Evolutionary conservation across 2,113 vertebrate species (phyloP).

Genomic region (Corvus moneduloides): DNA sequence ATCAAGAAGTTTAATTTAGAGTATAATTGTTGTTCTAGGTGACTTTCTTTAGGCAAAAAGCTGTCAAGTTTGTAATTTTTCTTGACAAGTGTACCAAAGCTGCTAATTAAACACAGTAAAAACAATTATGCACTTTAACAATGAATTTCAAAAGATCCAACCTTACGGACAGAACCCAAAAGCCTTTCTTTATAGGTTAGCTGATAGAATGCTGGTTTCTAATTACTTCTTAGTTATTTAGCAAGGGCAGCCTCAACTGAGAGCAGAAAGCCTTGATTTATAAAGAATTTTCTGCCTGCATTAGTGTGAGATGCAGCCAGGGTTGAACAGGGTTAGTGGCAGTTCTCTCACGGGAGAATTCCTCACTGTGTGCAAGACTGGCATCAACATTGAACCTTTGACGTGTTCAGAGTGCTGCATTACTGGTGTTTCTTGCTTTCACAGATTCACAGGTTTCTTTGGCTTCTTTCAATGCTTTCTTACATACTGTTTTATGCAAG

Average conservation of each 20-base stretch:
- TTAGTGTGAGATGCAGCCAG: not conserved
- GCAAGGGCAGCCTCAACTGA: not conserved
- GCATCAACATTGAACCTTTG: not conserved
- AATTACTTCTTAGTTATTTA: not conserved
- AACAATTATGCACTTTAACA: not conserved
- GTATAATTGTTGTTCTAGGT: not conserved
- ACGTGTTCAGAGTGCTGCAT: not conserved
- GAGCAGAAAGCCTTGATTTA: not conserved
- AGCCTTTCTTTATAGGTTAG: not conserved
- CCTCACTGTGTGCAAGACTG: fast-evolving
- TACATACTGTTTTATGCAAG: not conserved
- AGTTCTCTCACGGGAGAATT: not conserved
- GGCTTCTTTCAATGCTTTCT: not conserved
- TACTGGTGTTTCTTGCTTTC: not conserved
- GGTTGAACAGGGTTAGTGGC: not conserved
- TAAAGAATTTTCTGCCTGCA: not conserved
- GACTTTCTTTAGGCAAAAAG: not conserved
- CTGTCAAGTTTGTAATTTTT: not conserved
- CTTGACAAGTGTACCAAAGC: not conserved
- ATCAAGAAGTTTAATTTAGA: not conserved
- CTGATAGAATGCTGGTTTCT: not conserved
- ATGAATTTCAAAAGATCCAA: not conserved
- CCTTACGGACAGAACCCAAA: not conserved
- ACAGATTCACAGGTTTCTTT: not conserved
- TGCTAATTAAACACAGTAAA: not conserved